Conservation (phyloP, 2,797 vertebrate species). For the Jordanella pulchra region DNA sequence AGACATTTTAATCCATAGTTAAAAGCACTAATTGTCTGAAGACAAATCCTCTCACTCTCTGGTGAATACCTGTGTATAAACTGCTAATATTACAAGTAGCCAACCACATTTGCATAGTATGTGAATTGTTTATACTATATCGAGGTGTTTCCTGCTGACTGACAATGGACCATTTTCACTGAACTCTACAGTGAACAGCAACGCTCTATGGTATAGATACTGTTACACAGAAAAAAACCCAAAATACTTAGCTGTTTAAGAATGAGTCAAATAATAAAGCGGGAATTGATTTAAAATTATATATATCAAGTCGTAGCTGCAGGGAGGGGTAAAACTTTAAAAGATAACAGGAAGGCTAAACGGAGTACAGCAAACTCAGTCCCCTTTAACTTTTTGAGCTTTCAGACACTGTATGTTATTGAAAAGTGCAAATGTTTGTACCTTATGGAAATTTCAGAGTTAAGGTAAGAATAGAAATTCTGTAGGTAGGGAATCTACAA, state of each 20-base stretch:
- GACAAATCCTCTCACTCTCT: neutral
- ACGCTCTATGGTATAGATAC: neutral
- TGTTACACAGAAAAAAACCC: neutral
- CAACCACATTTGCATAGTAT: neutral
- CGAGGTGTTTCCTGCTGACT: neutral
- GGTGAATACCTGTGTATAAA: neutral
- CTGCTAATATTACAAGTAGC: neutral
- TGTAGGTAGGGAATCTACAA: too few relatives aligned
- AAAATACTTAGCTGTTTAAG: neutral
- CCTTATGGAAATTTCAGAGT: neutral
- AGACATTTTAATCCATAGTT: conserved; percentile 14
- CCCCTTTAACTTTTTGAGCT: neutral
- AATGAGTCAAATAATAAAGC: too few relatives aligned
- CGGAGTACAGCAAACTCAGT: neutral
- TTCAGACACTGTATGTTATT: neutral
- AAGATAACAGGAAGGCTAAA: neutral
- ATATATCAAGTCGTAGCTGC: too few relatives aligned
- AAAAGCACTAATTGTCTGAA: conserved; percentile 14
- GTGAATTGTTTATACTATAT: neutral
- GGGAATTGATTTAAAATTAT: too few relatives aligned
- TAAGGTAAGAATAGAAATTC: too few relatives aligned
- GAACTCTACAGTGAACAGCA: neutral
- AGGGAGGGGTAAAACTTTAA: neutral
- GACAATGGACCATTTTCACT: neutral
- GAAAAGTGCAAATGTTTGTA: neutral